Evolutionary conservation across 2,113 vertebrate genomes (phyloP).

Genomic region (Paralichthys olivaceus): DNA sequence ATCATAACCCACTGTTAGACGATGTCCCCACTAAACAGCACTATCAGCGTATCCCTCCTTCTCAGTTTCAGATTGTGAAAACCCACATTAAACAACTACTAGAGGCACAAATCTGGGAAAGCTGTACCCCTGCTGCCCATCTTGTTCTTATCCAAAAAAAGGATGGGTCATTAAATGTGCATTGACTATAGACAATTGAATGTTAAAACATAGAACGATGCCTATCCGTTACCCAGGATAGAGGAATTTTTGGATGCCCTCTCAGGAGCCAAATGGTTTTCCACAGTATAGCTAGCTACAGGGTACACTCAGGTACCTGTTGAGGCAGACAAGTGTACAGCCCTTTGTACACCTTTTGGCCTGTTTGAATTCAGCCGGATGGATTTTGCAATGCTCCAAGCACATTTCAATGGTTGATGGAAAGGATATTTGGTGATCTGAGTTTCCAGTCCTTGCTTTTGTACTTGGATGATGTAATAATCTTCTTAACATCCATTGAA

Average conservation of each 20-base stretch:
- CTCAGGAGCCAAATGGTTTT: neutral
- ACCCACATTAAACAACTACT: neutral
- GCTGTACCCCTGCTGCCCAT: neutral
- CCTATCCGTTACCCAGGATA: neutral
- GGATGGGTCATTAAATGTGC: neutral
- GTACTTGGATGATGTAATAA: neutral
- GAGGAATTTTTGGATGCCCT: neutral
- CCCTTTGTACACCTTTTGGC: neutral
- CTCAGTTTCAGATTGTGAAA: neutral
- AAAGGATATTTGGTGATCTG: neutral
- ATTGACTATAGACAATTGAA: neutral
- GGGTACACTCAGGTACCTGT: neutral
- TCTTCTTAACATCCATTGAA: neutral
- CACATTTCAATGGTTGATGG: neutral
- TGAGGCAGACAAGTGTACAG: neutral
- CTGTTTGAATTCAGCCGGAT: neutral
- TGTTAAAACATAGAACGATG: neutral
- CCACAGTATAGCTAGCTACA: neutral
- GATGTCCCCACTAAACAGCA: neutral
- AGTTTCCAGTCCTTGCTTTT: neutral
- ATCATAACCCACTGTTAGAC: neutral
- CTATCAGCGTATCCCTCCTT: neutral
- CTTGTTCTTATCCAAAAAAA: neutral
- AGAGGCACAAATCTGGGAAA: neutral
- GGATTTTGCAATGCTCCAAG: neutral